These are phyloP conservation scores for Oligia fasciuncula DNA, from an alignment of 2,888 invertebrate genomes.

Conservation along the genomic window DNA sequence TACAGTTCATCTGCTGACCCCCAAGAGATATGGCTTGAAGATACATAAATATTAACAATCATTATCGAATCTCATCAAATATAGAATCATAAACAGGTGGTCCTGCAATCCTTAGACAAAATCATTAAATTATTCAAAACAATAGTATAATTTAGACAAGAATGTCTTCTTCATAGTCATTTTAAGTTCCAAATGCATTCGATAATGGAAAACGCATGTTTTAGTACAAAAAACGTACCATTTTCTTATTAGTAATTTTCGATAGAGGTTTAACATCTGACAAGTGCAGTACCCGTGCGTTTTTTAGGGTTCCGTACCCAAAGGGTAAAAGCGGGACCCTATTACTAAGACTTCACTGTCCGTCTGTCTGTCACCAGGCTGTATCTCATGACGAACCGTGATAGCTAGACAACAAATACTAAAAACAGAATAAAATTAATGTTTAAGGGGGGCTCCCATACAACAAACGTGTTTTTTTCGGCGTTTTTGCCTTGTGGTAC, in stretches of 20 bases:
- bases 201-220: not conserved
- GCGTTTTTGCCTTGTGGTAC: no score
- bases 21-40: conserved; percentile 10
- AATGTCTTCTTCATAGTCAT: conserved; percentile 1
- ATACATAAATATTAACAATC: conserved; percentile 11
- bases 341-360: no score
- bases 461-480: no score
- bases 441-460: no score
- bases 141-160: conserved; percentile 23
- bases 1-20: not conserved
- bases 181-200: conserved; percentile 37
- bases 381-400: no score
- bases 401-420: no score
- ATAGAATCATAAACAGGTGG: conserved; percentile 62
- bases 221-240: not conserved
- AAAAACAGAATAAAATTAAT: no score
- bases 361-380: no score
- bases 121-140: conserved; percentile 29
- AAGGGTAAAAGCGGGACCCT: no score
- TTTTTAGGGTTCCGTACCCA: no score
- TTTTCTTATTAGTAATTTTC: not conserved
- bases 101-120: conserved; percentile 57
- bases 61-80: conserved; percentile 13
- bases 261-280: not conserved
- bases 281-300: no score